Base-by-base conservation (phyloP, 2,797 vertebrate genomes). In the Eremophila alpestris region DNA sequence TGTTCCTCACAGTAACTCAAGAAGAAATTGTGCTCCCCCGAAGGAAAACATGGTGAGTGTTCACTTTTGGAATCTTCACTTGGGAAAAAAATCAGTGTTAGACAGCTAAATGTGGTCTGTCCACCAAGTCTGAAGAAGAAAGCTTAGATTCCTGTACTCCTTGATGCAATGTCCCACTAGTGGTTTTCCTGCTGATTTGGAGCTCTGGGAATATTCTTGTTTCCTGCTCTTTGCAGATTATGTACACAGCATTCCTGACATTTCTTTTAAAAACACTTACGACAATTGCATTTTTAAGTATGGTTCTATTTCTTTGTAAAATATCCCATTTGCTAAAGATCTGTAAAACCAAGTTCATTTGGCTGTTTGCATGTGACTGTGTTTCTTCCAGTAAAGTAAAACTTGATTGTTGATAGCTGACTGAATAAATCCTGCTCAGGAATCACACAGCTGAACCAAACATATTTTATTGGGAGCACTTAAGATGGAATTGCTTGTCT, bases 1-100 rank as follows among this genome's bases (percentile, higher is more conserved):
- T 85, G 34, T 52, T 94, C 56, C 70, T 95, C 46, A 13, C 34
- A 98, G 98, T 85, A 87, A 63, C 56, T 89, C 93, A 89, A 91
- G 98, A 98, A 95, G 95, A 98, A 63, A 96, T 99, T 79, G 96
- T 98, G 74, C 95, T 99, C 89, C 99, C 99, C 40, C 98, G 94
- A 93, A 99, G 96, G 97, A 99, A 99, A 98, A 98, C 97, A 71
- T 99, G 99, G 99, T 99, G 95, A 89, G 98, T 97, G 54, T 63
- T 92, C 83, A 45, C 2, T 95, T 32, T 52, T 94, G 46, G 20
- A 65, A n/a, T 59, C 15, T 81, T 21, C 22, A 13, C 22, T 22
- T 69, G 16, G 38, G 38, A 38, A 40, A 59, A 51, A 73, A 26
- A 16, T 32, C 1, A 4, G 3, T 75, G 5, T 48, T 67, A 34